phyloP scores from a whole-genome alignment of 2,888 invertebrate species.

The Protodeltote pygarga region DNA sequence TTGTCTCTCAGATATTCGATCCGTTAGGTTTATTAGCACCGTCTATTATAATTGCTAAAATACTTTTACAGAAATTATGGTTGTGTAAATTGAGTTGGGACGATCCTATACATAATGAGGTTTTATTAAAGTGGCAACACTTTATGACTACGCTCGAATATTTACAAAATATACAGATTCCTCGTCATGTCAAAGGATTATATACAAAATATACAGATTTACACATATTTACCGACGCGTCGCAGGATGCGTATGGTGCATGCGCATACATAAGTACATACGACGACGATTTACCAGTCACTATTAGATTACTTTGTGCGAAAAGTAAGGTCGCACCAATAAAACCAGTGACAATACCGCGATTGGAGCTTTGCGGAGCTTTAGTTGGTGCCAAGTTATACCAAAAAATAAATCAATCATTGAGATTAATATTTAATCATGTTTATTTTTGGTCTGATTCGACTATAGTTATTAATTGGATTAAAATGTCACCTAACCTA shows the following conservation, averaged over 20 bases:
- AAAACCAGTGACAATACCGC: constrained; percentile 35
- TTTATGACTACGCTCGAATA: neutral
- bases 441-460: constrained; percentile 36
- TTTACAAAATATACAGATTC: neutral
- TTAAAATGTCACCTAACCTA: constrained; percentile 3
- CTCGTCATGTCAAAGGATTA: neutral
- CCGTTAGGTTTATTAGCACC: constrained; percentile 6
- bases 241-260: constrained; percentile 36
- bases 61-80: constrained; percentile 6
- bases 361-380: constrained; percentile 41
- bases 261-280: constrained; percentile 39
- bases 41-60: neutral
- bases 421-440: constrained; percentile 5
- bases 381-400: constrained; percentile 35
- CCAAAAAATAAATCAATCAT: constrained; percentile 16
- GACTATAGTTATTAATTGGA: constrained; percentile 28
- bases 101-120: neutral
- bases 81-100: constrained; percentile 4
- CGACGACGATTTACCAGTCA: neutral
- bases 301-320: constrained; percentile 36
- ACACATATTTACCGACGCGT: constrained; percentile 5
- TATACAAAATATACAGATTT: neutral
- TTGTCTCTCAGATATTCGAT: constrained; percentile 3
- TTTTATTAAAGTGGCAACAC: neutral
- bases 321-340: constrained; percentile 50